Conservation (phyloP, 2,888 invertebrate genomes). For the Drosophila demipolita region DNA sequence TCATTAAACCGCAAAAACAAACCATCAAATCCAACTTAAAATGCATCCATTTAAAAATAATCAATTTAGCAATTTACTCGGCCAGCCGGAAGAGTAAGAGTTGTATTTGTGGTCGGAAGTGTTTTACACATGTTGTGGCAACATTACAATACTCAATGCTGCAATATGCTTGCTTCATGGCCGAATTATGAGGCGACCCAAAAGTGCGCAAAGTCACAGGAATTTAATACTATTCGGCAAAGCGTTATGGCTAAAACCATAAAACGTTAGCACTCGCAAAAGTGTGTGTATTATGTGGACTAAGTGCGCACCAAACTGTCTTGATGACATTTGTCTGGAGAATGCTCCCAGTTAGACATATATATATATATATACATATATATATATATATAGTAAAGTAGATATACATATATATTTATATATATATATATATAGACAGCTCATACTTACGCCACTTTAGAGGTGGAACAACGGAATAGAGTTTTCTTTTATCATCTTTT, state of each 20-base stretch:
- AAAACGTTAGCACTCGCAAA: not conserved
- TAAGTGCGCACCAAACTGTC: not conserved
- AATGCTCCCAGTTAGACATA: conserved; percentile 11
- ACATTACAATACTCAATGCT: not conserved
- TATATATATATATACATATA: not conserved
- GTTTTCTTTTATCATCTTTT: conserved; percentile 31
- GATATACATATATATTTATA: not conserved
- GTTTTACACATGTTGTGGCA: not conserved
- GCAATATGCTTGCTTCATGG: not conserved
- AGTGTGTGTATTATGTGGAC: not conserved
- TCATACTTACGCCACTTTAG: conserved; percentile 33
- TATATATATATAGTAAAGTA: no score
- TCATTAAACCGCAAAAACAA: not conserved
- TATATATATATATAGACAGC: not conserved
- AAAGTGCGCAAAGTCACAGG: conserved; percentile 3
- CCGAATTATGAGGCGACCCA: conserved; percentile 2
- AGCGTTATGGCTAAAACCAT: conserved; percentile 1
- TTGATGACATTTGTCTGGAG: conserved; percentile 21
- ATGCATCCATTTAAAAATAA: not conserved
- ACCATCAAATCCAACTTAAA: not conserved
- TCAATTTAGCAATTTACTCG: not conserved
- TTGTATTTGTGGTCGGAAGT: not conserved
- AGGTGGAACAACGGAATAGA: conserved; percentile 38
- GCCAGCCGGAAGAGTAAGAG: not conserved
- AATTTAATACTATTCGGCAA: conserved; percentile 12